Evolutionary conservation across 2,888 invertebrate genomes (phyloP).

Genomic region (Imbricaverruca yamaguchii): DNA sequence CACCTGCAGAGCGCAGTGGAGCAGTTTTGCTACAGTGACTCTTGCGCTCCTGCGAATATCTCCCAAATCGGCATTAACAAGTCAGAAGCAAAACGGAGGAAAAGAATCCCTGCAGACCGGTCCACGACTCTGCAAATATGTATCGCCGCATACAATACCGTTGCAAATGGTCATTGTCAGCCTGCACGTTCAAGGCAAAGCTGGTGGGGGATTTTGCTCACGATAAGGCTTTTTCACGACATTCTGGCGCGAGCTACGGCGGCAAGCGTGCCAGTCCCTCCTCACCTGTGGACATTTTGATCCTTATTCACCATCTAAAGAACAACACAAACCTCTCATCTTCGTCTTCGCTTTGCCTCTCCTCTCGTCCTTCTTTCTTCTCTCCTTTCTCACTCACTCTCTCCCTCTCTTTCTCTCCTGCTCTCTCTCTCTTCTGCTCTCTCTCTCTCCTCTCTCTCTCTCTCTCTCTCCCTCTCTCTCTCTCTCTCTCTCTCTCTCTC

Average conservation of each 20-base stretch:
- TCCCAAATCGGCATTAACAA: neutral
- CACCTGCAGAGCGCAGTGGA: too few species aligned
- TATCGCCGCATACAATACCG: neutral
- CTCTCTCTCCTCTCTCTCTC: constrained; percentile 25
- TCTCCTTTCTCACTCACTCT: neutral
- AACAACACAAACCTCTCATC: neutral
- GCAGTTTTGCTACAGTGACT: neutral
- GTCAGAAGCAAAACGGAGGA: neutral
- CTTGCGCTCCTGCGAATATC: neutral
- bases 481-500: constrained; percentile 25
- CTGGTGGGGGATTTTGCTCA: neutral
- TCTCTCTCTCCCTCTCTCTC: constrained; percentile 25
- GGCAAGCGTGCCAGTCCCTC: neutral
- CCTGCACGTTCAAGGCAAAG: constrained; percentile 1
- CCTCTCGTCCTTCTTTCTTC: neutral
- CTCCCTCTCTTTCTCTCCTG: neutral
- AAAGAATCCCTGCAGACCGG: neutral
- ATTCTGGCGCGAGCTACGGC: neutral
- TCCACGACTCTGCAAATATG: neutral
- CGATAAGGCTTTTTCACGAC: neutral
- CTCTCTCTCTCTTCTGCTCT: neutral
- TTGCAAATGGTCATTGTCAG: neutral
- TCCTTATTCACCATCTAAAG: too few species aligned
- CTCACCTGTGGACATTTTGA: too few species aligned
- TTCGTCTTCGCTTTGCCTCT: neutral